Evolutionary conservation across 2,888 invertebrate genomes (phyloP).

Genomic region (Drosophila tripunctata): DNA sequence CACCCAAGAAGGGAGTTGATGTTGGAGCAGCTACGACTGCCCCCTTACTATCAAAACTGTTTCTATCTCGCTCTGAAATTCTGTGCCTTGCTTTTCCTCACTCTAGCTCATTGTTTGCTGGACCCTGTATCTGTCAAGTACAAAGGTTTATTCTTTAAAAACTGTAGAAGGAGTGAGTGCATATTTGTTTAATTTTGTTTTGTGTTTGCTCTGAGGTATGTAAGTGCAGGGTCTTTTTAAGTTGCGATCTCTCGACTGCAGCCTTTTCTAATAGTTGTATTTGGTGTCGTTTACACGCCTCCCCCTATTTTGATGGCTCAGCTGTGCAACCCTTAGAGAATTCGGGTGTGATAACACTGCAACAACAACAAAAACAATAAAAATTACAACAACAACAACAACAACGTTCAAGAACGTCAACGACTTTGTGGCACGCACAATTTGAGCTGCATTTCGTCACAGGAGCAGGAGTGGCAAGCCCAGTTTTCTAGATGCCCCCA

Average conservation of each 20-base stretch:
- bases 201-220: neutral
- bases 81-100: neutral
- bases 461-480: constrained; percentile 51
- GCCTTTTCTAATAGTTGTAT: constrained; percentile 2
- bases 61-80: neutral
- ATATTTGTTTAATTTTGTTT: too few relatives aligned
- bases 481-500: constrained; percentile 29
- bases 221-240: neutral
- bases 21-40: neutral
- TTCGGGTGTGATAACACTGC: constrained; percentile 58
- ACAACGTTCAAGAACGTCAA: constrained; percentile 46
- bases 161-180: too few relatives aligned
- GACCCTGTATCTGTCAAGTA: neutral
- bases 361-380: constrained; percentile 17
- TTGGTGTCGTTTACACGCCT: constrained; percentile 56
- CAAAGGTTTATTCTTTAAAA: too few relatives aligned
- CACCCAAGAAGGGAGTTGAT: neutral
- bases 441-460: constrained; percentile 59
- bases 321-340: constrained; percentile 66
- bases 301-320: constrained; percentile 35
- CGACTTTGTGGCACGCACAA: constrained; percentile 81
- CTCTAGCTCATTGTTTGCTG: constrained; percentile 1
- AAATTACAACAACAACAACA: neutral
- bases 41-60: neutral
- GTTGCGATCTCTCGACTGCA: neutral